Base-by-base conservation (phyloP, 2,888 invertebrate species). In the Leptinotarsa tumamoca region DNA sequence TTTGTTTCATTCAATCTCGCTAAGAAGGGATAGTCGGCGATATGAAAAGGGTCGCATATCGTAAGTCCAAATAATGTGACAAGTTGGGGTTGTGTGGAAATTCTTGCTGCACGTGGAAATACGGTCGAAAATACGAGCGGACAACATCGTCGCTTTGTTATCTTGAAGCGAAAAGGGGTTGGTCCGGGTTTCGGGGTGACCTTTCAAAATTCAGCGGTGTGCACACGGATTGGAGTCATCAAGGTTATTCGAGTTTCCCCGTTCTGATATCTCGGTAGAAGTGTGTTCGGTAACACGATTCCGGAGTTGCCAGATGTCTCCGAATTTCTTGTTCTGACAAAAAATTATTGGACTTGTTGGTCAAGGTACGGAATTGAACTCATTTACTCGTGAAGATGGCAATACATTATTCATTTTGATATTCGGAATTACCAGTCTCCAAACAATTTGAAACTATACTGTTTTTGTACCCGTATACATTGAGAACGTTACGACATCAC, bases 141-240 rank as follows among this genome's bases (percentile, higher is more conserved):
- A 69, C 63, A 71, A 72, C 72, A 69, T 43, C 52, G 75, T 72
- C 66, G 33, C 72, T 68, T 68, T 68, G 72, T 58, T 72, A 69
- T 75, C 67, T 75, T 68, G 63, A 49, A 75, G 68, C 52, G 49
- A 68, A 68, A 68, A 69, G 72, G 75, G 75, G 75, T 71, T 75
- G 75, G 71, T 67, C 67, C 71, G 67, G 75, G 72, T 75, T 54
- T 72, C 68, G 56, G 75, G 72, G 75, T 75, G 75, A 75, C 75
- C 75, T 72, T 72, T 75, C 72, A 72, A 75, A 75, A 72, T 75
- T 75, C 75, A 72, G 75, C 43, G 75, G 67, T 68, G 68, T 68
- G 54, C 72, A 75, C 52, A 58, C 66, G 56, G 75, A 72, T 75
- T 75, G 75, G 7, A 33, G 75, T 75, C 72, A 68, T 75, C 75